Conservation (phyloP, 2,888 invertebrate genomes). For the Homarus gammarus region DNA sequence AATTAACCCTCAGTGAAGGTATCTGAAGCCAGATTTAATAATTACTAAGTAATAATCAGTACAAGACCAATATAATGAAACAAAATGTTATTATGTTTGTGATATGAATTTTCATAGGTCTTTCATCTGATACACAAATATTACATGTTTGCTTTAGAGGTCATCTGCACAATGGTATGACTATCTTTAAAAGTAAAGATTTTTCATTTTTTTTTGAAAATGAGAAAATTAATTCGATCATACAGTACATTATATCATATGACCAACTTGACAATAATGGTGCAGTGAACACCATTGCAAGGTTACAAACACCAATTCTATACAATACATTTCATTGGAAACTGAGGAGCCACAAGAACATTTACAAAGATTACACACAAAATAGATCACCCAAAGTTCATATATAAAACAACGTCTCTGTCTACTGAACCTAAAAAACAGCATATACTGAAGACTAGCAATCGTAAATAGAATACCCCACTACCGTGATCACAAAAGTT, state of each 20-base stretch:
- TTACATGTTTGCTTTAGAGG: not conserved
- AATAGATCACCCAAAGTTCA: slow-evolving; percentile 27
- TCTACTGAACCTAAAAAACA: slow-evolving; percentile 55
- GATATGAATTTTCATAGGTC: not conserved
- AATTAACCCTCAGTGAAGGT: not conserved
- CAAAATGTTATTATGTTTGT: not conserved
- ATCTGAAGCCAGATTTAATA: slow-evolving; percentile 3
- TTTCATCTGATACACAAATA: not conserved
- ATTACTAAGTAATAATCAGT: slow-evolving; percentile 18
- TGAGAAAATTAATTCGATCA: no score
- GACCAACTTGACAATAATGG: slow-evolving; percentile 19
- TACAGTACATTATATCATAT: not conserved
- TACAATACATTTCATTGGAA: slow-evolving; percentile 22
- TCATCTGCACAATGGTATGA: not conserved
- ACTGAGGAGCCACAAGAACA: slow-evolving; percentile 21
- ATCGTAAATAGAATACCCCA: slow-evolving; percentile 43
- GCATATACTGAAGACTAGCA: slow-evolving; percentile 57
- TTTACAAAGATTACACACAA: slow-evolving; percentile 13
- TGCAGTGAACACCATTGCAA: not conserved
- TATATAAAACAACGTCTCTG: slow-evolving; percentile 49
- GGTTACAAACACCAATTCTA: slow-evolving; percentile 16
- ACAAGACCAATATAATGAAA: slow-evolving; percentile 11
- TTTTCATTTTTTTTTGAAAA: not conserved
- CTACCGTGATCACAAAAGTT: slow-evolving; percentile 63
- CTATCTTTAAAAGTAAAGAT: not conserved